phyloP scores from a whole-genome alignment of 2,113 vertebrate species.

The Mustela nigripes region DNA sequence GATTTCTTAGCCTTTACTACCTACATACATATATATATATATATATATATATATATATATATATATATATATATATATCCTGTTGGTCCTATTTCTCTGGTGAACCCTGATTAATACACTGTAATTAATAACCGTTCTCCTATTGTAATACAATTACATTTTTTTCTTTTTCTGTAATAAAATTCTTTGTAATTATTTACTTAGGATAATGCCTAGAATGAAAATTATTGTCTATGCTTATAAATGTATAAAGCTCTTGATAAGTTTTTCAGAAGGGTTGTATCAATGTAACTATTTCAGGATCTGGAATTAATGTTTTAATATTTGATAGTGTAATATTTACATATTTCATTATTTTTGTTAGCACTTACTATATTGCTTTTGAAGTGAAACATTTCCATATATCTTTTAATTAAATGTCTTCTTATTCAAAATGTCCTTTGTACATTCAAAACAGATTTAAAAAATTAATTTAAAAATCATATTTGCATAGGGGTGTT shows the following conservation, averaged over 20 bases:
- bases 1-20: neutral
- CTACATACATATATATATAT: neutral
- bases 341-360: neutral
- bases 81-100: neutral
- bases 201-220: neutral
- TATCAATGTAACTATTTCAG: neutral
- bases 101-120: neutral
- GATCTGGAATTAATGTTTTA: neutral
- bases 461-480: conserved; percentile 17
- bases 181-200: neutral
- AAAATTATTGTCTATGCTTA: conserved; percentile 6
- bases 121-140: neutral
- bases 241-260: neutral
- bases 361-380: neutral
- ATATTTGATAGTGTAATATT: conserved; percentile 19
- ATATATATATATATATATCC: neutral
- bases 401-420: neutral
- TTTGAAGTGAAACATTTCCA: neutral
- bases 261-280: neutral
- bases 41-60: neutral
- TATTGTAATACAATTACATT: neutral
- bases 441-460: conserved; percentile 3
- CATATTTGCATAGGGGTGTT: neutral
- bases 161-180: neutral
- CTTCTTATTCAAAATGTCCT: neutral